Percentiles rank a stretch among this genome's conserved stretches.
These are phyloP conservation scores for Trisateles emortualis DNA, from an alignment of 2,888 invertebrate species.

Conservation along the genomic window DNA sequence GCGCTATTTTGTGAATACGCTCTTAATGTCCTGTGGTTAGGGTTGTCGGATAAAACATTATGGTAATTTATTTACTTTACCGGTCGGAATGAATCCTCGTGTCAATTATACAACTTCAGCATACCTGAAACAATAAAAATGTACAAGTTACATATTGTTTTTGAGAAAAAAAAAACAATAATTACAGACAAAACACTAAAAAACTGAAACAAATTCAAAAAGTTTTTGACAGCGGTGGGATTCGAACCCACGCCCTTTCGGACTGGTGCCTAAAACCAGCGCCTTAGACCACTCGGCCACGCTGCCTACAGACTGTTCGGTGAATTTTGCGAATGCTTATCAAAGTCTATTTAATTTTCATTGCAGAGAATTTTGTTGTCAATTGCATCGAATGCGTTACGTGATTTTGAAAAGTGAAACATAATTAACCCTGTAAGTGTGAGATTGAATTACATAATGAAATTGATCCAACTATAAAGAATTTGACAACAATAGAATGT, in stretches of 20 bases:
- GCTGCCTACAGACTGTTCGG: conserved; percentile 70
- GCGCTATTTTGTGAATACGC: too few species aligned
- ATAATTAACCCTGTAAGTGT: too few species aligned
- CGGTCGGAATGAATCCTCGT: conserved; percentile 13
- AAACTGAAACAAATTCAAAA: conserved; percentile 43
- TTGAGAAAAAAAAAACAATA: neutral
- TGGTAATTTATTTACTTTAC: conserved; percentile 35
- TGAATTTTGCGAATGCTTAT: conserved; percentile 8
- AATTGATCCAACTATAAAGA: too few species aligned
- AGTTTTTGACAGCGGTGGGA: conserved; percentile 88
- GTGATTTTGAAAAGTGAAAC: too few species aligned
- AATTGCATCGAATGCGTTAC: neutral
- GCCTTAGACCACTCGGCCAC: conserved; percentile 91
- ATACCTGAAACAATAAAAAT: conserved; percentile 43
- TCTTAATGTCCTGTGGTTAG: conserved; percentile 41
- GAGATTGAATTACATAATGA: too few species aligned
- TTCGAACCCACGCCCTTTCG: conserved; percentile 91
- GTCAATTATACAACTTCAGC: conserved; percentile 10
- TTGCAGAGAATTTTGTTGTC: neutral
- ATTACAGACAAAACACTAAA: neutral
- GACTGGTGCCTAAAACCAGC: conserved; percentile 91
- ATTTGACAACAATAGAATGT: too few species aligned
- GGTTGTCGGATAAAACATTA: conserved; percentile 30
- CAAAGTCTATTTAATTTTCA: neutral
- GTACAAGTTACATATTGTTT: conserved; percentile 1